Base-by-base conservation (phyloP, 2,113 vertebrate genomes). In the Rhynchomys soricoides region DNA sequence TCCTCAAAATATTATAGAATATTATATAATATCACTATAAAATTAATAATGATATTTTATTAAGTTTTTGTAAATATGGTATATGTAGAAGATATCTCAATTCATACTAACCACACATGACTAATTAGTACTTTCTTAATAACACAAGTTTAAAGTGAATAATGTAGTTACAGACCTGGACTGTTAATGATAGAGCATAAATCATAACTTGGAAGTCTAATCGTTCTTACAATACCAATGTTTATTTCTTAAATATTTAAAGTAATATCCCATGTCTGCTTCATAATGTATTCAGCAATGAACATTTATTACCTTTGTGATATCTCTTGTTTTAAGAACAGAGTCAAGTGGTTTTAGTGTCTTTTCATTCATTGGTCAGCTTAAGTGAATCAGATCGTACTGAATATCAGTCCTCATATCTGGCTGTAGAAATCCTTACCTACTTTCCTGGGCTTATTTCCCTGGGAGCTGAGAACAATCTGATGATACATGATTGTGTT, bases 181-280 rank as follows among this genome's bases (percentile, higher is more conserved):
- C 12, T 24, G 7, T 77, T 91, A 89, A 82, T 86, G 75, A 57
- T 26, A 95, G 40, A 83, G 12, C 24, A 34, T n/a, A 88, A 74
- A 71, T 90, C 57, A 89, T 93, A 93, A 95, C 3, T 82, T 62
- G 93, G 78, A 89, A 22, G 3, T 87, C 70, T 24, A 86, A 17
- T 94, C 86, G 90, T 96, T 50, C 89, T 9, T 81, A 55, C 16
- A 91, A 78, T 92, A 87, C 43, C 26, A 66, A 13, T 82, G 6
- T 94, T 91, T 94, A 79, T 94, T 89, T 45, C 68, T 77, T 74
- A 7, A 92, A 22, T 79, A 96, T 89, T 43, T 74, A 90, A 92
- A 10, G 45, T 77, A 73, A 4, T 48, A 89, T 93, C 70, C 12
- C 45, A 40, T 92, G 12, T 78, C 31, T 87, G 48, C 37, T 26